Percentiles rank a stretch among this genome's conserved stretches.
Conservation (phyloP, 2,797 vertebrate species). For the Danio albolineatus region DNA sequence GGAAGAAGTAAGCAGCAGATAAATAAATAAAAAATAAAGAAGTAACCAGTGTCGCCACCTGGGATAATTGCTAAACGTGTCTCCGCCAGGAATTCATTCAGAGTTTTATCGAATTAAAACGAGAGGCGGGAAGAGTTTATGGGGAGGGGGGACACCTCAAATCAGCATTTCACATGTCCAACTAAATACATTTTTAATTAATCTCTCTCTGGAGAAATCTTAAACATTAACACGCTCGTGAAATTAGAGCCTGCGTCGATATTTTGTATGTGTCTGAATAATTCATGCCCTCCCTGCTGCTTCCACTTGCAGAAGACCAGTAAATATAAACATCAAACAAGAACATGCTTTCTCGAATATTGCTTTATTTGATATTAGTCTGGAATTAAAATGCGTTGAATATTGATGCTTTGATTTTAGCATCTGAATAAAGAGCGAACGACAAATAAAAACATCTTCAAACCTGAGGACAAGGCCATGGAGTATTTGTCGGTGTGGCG, state of each 20-base stretch:
- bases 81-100: slow-evolving; percentile 77
- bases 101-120: slow-evolving; percentile 79
- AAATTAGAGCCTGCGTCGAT: slow-evolving; percentile 78
- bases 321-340: slow-evolving; percentile 86
- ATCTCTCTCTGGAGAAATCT: slow-evolving; percentile 83
- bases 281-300: slow-evolving; percentile 73
- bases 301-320: slow-evolving; percentile 69
- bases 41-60: slow-evolving; percentile 81
- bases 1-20: neutral
- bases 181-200: slow-evolving; percentile 88
- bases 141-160: slow-evolving; percentile 69
- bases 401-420: slow-evolving; percentile 77
- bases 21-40: slow-evolving; percentile 36
- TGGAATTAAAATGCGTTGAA: slow-evolving; percentile 82
- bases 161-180: slow-evolving; percentile 83
- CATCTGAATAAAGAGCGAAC: slow-evolving; percentile 77
- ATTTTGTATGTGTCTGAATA: slow-evolving; percentile 78
- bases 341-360: slow-evolving; percentile 73
- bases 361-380: slow-evolving; percentile 80
- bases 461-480: slow-evolving; percentile 97
- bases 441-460: neutral
- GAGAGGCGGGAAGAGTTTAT: neutral
- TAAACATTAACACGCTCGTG: slow-evolving; percentile 80
- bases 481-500: slow-evolving; percentile 99
- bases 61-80: slow-evolving; percentile 82